Evolutionary conservation across 2,797 vertebrate genomes (phyloP).

Genomic region (Chloroceryle inda): DNA sequence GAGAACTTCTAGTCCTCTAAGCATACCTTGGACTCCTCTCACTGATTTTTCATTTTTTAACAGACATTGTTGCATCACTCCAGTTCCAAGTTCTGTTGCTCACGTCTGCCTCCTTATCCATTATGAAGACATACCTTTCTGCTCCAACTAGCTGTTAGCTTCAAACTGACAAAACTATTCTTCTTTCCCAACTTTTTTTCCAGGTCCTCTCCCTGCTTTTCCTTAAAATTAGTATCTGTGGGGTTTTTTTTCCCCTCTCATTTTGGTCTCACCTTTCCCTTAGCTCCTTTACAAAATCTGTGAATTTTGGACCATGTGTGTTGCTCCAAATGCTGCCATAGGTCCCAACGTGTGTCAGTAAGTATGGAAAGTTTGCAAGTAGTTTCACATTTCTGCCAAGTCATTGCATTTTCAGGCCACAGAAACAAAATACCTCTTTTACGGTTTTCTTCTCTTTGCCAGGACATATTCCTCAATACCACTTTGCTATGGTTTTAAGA

Average conservation of each 20-base stretch:
- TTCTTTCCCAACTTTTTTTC: not conserved
- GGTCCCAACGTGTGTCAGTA: not conserved
- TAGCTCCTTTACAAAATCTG: not conserved
- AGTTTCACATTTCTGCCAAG: not conserved
- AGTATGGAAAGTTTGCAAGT: not conserved
- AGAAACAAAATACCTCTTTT: not conserved
- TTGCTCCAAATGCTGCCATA: not conserved
- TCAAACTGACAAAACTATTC: not conserved
- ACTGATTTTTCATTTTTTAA: not conserved
- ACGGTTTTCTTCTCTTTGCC: not conserved
- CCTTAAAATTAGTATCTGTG: not conserved
- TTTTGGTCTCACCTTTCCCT: not conserved
- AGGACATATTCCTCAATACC: rapidly evolving
- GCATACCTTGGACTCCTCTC: not conserved
- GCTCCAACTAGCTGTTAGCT: not conserved
- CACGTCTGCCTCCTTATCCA: not conserved
- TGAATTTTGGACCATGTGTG: not conserved
- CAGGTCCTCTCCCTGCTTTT: not conserved
- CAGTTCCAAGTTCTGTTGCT: not conserved
- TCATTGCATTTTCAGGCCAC: not conserved
- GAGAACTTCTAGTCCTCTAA: not conserved
- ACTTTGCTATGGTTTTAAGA: not conserved
- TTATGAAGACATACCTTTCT: not conserved
- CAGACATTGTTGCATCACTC: not conserved
- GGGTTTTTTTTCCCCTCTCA: not conserved